Evolutionary conservation across 2,888 invertebrate species (phyloP), one percentile per base, ranked within the genome.

Genomic region (Aproaerema taeniolella): DNA sequence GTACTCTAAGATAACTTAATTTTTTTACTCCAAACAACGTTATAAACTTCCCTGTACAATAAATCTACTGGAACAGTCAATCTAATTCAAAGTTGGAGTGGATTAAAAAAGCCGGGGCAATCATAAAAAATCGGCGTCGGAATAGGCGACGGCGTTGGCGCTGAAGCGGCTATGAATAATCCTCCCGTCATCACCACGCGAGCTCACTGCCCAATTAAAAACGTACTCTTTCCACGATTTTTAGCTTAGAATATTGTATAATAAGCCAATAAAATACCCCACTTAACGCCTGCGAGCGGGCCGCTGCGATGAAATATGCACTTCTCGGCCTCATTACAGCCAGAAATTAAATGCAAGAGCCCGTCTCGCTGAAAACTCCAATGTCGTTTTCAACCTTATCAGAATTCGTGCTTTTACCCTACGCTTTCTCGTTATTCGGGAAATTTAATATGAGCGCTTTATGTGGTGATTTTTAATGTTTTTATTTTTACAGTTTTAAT

Each of bases 211-310:
- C 82, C 83, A 86, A 85, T 85, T 86, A 85, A 86, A 86, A 85
- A 79, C 81, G 75, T 82, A 80, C 86, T 85, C 85, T 81, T 82
- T 85, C 79, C 80, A 79, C 80, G 74, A 86, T 81, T 85, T 85
- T 85, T 80, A 86, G 83, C 85, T 86, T 83, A 85, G 85, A 81
- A 83, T 85, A 82, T 86, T 82, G 85, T 80, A 86, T 86, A 86
- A 86, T 86, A 86, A 82, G 79, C 82, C 85, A 72, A 85, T 86
- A 86, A 86, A 86, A 80, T 83, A 86, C 80, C 80, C 79, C 83
- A 79, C 85, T 85, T 82, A 78, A 78, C 76, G 82, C 81, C 69
- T 56, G 66, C 61, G 62, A 70, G 70, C 62, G 64, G 61, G 64
- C 73, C 67, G 69, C 65, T 55, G 70, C 62, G 63, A 68, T 86